Conservation (phyloP, 2,113 vertebrate species). For the Gymnobelideus leadbeateri region DNA sequence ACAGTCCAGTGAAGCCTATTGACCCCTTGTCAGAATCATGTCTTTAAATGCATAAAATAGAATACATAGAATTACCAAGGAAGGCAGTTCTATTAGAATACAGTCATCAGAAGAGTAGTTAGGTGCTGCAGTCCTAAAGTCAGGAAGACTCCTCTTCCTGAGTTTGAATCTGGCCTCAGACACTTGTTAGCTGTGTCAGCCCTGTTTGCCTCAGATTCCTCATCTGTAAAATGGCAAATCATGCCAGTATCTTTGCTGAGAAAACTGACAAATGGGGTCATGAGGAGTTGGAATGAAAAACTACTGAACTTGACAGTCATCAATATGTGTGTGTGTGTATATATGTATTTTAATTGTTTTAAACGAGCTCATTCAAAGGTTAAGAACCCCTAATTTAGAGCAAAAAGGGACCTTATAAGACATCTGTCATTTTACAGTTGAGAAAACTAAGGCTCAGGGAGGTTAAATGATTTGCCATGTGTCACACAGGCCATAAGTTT, state of each 20-base stretch:
- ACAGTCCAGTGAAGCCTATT: background rate
- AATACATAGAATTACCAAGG: background rate
- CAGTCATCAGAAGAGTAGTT: background rate
- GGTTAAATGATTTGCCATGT: background rate
- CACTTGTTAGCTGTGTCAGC: background rate
- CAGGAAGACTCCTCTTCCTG: background rate
- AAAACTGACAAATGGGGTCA: background rate
- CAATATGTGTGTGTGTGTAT: background rate
- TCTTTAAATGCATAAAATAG: background rate
- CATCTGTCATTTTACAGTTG: background rate
- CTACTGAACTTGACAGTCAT: background rate
- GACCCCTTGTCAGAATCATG: background rate
- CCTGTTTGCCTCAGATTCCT: background rate
- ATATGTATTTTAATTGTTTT: too few relatives aligned
- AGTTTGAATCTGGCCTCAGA: background rate
- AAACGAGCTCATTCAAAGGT: background rate
- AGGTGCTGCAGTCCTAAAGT: background rate
- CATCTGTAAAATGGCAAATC: background rate
- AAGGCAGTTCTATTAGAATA: background rate
- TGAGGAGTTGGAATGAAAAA: background rate
- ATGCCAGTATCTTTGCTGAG: background rate
- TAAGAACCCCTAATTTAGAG: background rate
- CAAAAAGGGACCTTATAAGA: background rate
- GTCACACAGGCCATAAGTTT: background rate
- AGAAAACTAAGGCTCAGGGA: background rate